Percentiles rank a stretch among this genome's conserved stretches.
These are phyloP conservation scores for Ellobium chinense DNA, from an alignment of 2,888 invertebrate species.

Conservation along the genomic window DNA sequence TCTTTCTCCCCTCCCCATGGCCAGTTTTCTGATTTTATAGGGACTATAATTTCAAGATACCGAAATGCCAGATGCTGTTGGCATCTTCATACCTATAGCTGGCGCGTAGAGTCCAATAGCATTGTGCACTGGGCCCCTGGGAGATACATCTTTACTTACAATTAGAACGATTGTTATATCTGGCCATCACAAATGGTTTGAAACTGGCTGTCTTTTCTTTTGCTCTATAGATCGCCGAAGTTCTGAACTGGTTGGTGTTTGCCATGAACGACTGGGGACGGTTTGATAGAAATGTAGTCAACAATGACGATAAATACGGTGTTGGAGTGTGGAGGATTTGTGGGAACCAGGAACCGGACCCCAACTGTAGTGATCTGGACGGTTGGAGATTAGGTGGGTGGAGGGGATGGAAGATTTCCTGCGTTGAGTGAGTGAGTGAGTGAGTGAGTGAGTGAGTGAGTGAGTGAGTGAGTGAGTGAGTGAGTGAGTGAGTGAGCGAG, in stretches of 20 bases:
- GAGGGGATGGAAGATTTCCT: not conserved
- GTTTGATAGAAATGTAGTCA: not conserved
- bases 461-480: not conserved
- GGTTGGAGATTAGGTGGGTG: constrained; percentile 36
- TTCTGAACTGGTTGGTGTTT: constrained; percentile 35
- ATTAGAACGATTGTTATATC: too few relatives aligned
- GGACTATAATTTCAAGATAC: not conserved
- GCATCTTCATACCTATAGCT: too few relatives aligned
- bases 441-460: not conserved
- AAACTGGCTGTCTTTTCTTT: too few relatives aligned
- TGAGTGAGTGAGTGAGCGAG: not conserved
- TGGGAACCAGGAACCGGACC: constrained; percentile 8
- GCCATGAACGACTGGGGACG: constrained; percentile 38
- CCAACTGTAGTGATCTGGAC: constrained; percentile 30
- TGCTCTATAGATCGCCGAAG: constrained; percentile 26
- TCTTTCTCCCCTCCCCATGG: too few relatives aligned
- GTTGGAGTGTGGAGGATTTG: constrained; percentile 39
- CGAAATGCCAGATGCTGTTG: not conserved
- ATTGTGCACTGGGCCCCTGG: too few relatives aligned
- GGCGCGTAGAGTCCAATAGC: too few relatives aligned
- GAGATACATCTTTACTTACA: too few relatives aligned
- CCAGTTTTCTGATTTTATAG: too few relatives aligned
- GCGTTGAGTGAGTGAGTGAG: not conserved
- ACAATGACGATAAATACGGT: not conserved
- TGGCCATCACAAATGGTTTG: too few relatives aligned